Conservation (phyloP, 2,888 invertebrate genomes). For the Pristionchus fissidentatus region DNA sequence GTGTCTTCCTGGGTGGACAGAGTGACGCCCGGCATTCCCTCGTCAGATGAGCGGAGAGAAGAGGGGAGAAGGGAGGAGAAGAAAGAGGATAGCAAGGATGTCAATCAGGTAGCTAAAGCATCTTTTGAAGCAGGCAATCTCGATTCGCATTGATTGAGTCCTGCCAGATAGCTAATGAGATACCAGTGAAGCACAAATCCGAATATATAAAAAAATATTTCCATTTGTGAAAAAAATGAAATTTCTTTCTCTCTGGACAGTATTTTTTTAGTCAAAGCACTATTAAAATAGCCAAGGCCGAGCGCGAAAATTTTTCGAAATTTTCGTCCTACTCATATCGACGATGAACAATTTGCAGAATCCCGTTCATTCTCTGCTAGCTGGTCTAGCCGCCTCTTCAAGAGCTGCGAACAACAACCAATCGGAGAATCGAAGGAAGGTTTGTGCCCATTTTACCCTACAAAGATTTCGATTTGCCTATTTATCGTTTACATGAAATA, state of each 20-base stretch:
- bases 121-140: background rate
- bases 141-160: background rate
- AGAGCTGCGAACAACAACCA: background rate
- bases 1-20: constrained; percentile 26
- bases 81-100: background rate
- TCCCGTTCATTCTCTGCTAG: background rate
- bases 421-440: background rate
- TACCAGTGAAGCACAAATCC: too few species aligned
- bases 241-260: background rate
- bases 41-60: background rate
- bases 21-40: constrained; percentile 11
- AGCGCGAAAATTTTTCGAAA: too few species aligned
- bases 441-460: background rate
- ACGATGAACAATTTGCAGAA: too few species aligned
- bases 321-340: too few species aligned
- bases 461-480: too few species aligned
- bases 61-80: background rate
- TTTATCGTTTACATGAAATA: too few species aligned
- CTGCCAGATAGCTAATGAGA: background rate
- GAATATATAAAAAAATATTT: too few species aligned
- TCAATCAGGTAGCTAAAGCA: background rate
- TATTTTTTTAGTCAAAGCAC: background rate
- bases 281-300: background rate
- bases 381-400: constrained; percentile 1
- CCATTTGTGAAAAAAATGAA: too few species aligned